Evolutionary conservation across 2,797 vertebrate genomes (phyloP).

Genomic region (Molothrus aeneus): DNA sequence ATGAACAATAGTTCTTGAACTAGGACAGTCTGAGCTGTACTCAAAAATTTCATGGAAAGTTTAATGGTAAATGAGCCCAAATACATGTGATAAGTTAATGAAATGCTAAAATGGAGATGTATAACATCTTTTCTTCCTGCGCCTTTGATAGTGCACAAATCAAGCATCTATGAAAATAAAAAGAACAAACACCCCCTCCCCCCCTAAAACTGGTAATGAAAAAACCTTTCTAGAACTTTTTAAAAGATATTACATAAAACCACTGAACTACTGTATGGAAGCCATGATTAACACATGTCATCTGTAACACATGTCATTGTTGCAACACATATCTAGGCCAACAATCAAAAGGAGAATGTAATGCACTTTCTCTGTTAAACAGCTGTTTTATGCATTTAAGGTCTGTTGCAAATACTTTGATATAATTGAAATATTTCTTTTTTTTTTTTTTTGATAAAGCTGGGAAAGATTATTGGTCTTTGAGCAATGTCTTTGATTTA

Average conservation of each 20-base stretch:
- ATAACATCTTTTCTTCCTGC: neutral
- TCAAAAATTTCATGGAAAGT: neutral
- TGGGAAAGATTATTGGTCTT: neutral
- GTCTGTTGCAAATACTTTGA: neutral
- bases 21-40: neutral
- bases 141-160: neutral
- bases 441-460: neutral
- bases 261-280: neutral
- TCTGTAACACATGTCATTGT: accelerated
- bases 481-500: neutral
- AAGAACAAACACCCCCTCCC: neutral
- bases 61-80: neutral
- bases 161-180: neutral
- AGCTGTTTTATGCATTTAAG: neutral
- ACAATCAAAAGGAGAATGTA: neutral
- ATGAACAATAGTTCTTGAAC: neutral
- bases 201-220: neutral
- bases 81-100: neutral
- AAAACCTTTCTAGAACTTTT: neutral
- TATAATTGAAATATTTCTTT: neutral
- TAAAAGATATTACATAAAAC: neutral
- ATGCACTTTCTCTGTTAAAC: neutral
- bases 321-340: neutral
- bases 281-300: accelerated
- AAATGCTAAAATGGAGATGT: neutral